These are phyloP conservation scores for Notothenia coriiceps DNA, from an alignment of 2,113 vertebrate genomes.

Conservation along the genomic window DNA sequence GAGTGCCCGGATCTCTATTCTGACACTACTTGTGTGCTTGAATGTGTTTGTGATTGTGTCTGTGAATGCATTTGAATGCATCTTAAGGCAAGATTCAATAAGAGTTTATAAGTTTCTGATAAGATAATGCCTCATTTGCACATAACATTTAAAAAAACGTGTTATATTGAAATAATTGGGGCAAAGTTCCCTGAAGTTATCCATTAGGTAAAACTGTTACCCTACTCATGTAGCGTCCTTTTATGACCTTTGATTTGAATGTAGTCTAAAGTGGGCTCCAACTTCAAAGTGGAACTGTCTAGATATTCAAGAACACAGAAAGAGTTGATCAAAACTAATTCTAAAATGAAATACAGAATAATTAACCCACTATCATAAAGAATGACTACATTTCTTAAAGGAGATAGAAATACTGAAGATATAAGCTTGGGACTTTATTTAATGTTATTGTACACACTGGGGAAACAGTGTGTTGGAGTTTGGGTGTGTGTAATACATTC, in stretches of 20 bases:
- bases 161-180: too few species aligned
- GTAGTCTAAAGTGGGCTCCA: background rate
- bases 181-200: too few species aligned
- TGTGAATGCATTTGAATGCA: conserved; percentile 8
- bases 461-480: background rate
- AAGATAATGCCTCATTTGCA: too few species aligned
- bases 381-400: background rate
- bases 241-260: too few species aligned
- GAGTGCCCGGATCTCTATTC: conserved; percentile 24
- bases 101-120: too few species aligned
- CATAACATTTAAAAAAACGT: too few species aligned
- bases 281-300: background rate
- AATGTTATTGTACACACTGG: conserved; percentile 1
- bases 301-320: too few species aligned
- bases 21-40: conserved; percentile 1
- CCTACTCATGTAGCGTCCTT: too few species aligned
- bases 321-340: background rate
- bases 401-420: background rate
- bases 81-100: too few species aligned
- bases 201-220: too few species aligned
- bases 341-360: conserved; percentile 1
- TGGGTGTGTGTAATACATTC: conserved; percentile 16
- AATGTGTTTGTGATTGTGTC: conserved; percentile 3
- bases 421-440: conserved; percentile 2
- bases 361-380: background rate